phyloP scores from a whole-genome alignment of 2,888 invertebrate species.

The Augochlorella aurata region DNA sequence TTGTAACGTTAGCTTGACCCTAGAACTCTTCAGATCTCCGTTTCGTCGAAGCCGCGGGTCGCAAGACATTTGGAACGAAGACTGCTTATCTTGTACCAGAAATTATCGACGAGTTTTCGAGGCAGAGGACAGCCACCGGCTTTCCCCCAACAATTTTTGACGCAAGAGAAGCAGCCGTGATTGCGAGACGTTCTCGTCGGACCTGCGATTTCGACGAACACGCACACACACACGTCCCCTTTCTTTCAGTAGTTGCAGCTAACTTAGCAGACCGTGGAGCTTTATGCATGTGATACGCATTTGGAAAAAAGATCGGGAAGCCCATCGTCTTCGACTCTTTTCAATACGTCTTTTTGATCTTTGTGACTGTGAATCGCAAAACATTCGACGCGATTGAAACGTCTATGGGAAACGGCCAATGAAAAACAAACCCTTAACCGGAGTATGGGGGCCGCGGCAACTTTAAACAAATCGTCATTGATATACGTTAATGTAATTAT shows the following conservation, averaged over 20 bases:
- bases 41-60: background rate
- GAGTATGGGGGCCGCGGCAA: too few relatives aligned
- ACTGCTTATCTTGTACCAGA: background rate
- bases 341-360: too few relatives aligned
- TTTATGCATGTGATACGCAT: background rate
- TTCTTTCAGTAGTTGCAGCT: constrained; percentile 12
- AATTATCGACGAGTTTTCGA: background rate
- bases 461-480: too few relatives aligned
- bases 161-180: background rate
- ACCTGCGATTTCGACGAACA: constrained; percentile 5
- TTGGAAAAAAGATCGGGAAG: too few relatives aligned
- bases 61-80: background rate
- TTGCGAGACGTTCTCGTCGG: too few relatives aligned
- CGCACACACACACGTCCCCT: constrained; percentile 9
- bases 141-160: background rate
- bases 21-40: constrained; percentile 2
- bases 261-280: background rate
- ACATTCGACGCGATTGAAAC: background rate
- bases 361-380: background rate
- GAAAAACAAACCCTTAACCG: background rate
- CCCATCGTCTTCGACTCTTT: too few relatives aligned
- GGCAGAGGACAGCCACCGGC: background rate
- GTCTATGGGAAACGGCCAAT: background rate
- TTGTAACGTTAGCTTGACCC: constrained; percentile 7
- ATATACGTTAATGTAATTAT: too few relatives aligned